Percentiles rank a stretch among this genome's conserved stretches.
Conservation (phyloP, 2,113 vertebrate genomes). For the Columba janthina region DNA sequence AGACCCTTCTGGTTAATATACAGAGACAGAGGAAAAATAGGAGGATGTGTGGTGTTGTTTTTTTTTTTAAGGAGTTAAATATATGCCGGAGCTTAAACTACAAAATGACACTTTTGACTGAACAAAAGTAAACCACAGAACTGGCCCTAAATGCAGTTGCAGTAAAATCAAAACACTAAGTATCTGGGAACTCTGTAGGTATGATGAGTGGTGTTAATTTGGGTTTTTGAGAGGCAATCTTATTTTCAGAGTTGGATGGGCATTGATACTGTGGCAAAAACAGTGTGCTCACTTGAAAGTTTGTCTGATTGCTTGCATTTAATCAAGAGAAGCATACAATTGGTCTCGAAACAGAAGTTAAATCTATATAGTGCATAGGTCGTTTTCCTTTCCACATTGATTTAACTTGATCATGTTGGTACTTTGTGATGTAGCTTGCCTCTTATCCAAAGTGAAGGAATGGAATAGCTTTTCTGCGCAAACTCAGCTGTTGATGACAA, state of each 20-base stretch:
- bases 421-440: neutral
- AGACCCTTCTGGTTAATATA: slow-evolving; percentile 12
- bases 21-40: neutral
- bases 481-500: neutral
- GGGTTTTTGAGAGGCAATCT: neutral
- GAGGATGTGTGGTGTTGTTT: neutral
- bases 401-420: neutral
- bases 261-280: neutral
- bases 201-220: neutral
- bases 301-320: slow-evolving; percentile 11
- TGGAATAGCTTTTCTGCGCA: neutral
- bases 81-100: neutral
- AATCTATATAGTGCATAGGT: neutral
- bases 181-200: neutral
- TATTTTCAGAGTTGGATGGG: neutral
- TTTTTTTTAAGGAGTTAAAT: neutral
- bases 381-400: neutral
- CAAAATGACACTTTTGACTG: neutral
- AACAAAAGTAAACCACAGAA: neutral
- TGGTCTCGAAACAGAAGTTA: slow-evolving; percentile 21
- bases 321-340: neutral
- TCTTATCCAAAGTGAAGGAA: neutral
- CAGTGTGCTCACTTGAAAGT: neutral
- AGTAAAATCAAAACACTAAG: neutral
- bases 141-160: neutral